phyloP scores from a whole-genome alignment of 2,888 invertebrate genomes.

The Lutraria lutraria region DNA sequence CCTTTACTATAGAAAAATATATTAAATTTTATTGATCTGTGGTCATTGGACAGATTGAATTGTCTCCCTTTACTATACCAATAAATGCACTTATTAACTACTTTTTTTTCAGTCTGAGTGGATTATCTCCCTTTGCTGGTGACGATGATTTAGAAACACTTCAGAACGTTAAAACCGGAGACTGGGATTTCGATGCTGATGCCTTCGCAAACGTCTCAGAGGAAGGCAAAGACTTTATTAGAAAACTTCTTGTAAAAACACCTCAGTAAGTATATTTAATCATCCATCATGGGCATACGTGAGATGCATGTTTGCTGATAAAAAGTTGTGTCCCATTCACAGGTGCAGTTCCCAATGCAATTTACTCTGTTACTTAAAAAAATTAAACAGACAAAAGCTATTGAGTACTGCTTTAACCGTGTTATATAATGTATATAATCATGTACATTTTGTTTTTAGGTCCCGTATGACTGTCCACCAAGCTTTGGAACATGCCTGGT shows the following conservation, averaged over 20 bases:
- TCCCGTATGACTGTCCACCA: constrained; percentile 99
- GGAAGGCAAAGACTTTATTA: constrained; percentile 99
- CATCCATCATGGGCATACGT: neutral
- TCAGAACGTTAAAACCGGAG: constrained; percentile 98
- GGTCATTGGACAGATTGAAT: neutral
- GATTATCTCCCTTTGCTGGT: constrained; percentile 99
- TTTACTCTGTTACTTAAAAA: no score
- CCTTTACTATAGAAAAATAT: no score
- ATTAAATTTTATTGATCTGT: neutral
- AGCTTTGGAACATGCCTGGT: constrained; percentile 97
- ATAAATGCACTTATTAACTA: neutral
- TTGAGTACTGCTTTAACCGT: no score
- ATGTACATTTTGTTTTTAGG: constrained; percentile 87
- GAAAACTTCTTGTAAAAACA: constrained; percentile 94
- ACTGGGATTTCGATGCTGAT: constrained; percentile 99
- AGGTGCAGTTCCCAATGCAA: no score
- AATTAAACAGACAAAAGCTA: no score
- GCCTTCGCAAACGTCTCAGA: constrained; percentile 97
- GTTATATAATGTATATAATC: neutral
- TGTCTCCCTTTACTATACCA: neutral
- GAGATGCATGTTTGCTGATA: no score
- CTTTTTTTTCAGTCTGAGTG: constrained; percentile 91
- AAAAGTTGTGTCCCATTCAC: no score
- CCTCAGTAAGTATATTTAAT: constrained; percentile 90
- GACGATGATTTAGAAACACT: constrained; percentile 99